Evolutionary conservation across 35 echinoderm and acorn worm species (phyloP), one percentile per base, ranked within the genome.

Genomic region (Holothuria glaberrima): DNA sequence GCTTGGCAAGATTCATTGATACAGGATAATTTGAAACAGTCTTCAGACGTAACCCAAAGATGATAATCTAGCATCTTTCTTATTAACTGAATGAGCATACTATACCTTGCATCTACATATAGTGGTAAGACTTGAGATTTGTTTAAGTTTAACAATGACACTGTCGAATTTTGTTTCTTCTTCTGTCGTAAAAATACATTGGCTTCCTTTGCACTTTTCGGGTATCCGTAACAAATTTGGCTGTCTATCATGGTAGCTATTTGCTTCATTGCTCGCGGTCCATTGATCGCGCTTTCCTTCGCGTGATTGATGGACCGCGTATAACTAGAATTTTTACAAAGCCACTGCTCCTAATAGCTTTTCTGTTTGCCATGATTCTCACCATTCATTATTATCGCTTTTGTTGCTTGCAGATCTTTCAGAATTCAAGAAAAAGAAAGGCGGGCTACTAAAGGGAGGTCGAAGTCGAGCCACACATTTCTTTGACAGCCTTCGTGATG

Each of bases 351-450:
- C 6, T 0, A 21, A 10, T 1, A 18, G 19, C 25, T 25, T 17
- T 1, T 25, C 66, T 17, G 31, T 69, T 69, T 69, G 66, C 22
- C 50, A 17, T 54, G 10, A 54, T 54, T 54, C 50, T 9, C 9
- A 54, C 50, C 9, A 14, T 54, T 14, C 50, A 54, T 54, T 14
- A 54, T 54, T 17, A 14, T 17, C 13, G 10, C 50, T 14, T 54
- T 54, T 54, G 10, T 12, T 54, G 13, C 26, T 82, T 60, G 10
- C 52, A 84, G 80, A 84, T 84, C 80, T 84, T 84, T 84, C 80
- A 84, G 80, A 84, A 84, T 57, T 84, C 12, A 84, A 84, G 57
- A 84, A 84, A 57, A 84, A 84, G 80, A 84, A 84, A 63, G 80
- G 80, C 9, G 80, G 80, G 46, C 57, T 84, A 33, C 80, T 84